A percentile compares a stretch with the other conserved stretches of the same genome.
phyloP scores from a whole-genome alignment of 1,140 invertebrate species.

The Nasonia vitripennis region DNA sequence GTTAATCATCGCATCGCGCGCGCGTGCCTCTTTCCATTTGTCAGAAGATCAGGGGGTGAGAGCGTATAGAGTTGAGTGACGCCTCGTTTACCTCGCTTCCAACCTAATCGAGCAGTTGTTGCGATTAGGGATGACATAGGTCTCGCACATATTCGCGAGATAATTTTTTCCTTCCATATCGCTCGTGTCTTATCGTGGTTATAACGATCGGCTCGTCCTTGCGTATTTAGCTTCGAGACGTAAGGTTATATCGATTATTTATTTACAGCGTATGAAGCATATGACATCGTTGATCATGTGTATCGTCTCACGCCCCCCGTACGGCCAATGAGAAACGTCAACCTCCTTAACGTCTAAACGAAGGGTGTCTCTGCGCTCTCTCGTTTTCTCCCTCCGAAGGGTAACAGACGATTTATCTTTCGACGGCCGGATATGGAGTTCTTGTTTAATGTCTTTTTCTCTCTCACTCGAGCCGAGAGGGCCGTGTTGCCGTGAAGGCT shows the following conservation, averaged over 20 bases:
- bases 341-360: neutral
- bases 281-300: neutral
- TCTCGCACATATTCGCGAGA: neutral
- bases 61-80: too few species aligned
- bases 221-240: neutral
- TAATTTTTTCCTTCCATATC: neutral
- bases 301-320: neutral
- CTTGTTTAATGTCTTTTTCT: slow-evolving; percentile 55
- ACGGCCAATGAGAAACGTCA: neutral
- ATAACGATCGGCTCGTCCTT: too few species aligned
- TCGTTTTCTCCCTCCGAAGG: neutral
- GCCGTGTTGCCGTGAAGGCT: neutral
- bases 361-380: neutral
- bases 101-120: slow-evolving; percentile 28
- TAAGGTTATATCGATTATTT: neutral
- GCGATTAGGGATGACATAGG: neutral
- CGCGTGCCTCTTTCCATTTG: slow-evolving; percentile 12
- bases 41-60: neutral
- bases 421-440: slow-evolving; percentile 42
- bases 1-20: slow-evolving; percentile 37
- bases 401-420: slow-evolving; percentile 52
- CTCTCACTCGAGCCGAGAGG: neutral
- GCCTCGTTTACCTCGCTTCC: neutral
- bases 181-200: neutral
- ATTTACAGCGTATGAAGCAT: too few species aligned